Conservation (phyloP, 53 echinoderm and acorn worm species). For the Holothuria scabra region DNA sequence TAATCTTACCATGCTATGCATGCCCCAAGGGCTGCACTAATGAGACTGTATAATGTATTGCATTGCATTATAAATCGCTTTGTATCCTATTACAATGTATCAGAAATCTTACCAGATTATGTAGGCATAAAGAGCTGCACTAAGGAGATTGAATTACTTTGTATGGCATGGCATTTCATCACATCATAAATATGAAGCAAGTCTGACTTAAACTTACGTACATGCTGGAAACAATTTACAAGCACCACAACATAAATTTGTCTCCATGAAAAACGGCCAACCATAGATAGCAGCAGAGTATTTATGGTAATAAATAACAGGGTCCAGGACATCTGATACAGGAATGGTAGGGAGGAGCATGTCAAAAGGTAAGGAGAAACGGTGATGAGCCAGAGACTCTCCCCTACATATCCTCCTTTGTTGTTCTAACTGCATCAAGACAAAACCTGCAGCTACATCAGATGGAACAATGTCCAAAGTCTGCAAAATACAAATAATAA, state of each 20-base stretch:
- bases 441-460: slow-evolving; percentile 90
- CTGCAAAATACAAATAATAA: slow-evolving; percentile 24
- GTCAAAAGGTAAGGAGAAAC: slow-evolving; percentile 45
- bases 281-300: slow-evolving; percentile 84
- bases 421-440: slow-evolving; percentile 90
- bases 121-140: too few relatives aligned
- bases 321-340: slow-evolving; percentile 50
- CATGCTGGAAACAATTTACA: slow-evolving; percentile 74
- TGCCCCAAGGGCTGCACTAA: too few relatives aligned
- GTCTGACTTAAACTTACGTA: slow-evolving; percentile 52
- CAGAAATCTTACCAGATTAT: too few relatives aligned
- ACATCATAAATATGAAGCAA: too few relatives aligned
- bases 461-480: slow-evolving; percentile 86
- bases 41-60: too few relatives aligned
- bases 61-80: too few relatives aligned
- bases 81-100: too few relatives aligned
- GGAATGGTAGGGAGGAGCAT: slow-evolving; percentile 50
- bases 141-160: too few relatives aligned
- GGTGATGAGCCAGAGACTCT: slow-evolving; percentile 44
- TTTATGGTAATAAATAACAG: slow-evolving; percentile 71
- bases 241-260: slow-evolving; percentile 74
- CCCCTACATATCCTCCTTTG: slow-evolving; percentile 64
- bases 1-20: too few relatives aligned
- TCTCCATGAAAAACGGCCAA: slow-evolving; percentile 70
- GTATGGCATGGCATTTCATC: too few relatives aligned